Percentiles rank a stretch among this genome's conserved stretches.
Evolutionary conservation across 1,140 invertebrate genomes (phyloP).

Genomic region (Trypoxylus dichotomus): DNA sequence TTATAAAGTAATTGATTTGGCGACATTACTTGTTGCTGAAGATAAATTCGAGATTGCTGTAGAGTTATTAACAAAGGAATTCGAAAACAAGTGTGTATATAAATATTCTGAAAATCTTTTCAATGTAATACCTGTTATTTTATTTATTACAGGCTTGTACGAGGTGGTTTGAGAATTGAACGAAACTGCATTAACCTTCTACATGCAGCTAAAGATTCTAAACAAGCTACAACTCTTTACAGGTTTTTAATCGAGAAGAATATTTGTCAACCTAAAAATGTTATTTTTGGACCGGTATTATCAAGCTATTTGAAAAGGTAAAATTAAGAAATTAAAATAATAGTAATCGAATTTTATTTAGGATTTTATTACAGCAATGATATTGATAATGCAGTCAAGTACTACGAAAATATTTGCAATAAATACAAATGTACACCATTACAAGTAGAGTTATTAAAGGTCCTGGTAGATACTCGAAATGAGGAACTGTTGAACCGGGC

Average conservation of each 20-base stretch:
- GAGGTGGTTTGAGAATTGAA: conserved; percentile 47
- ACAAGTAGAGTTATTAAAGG: conserved; percentile 58
- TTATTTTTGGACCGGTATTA: conserved; percentile 58
- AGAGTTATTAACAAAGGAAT: conserved; percentile 52
- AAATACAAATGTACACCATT: conserved; percentile 59
- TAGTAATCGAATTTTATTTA: too few species aligned
- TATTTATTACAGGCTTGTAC: conserved; percentile 46
- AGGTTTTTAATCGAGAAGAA: conserved; percentile 52
- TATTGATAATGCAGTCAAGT: conserved; percentile 54
- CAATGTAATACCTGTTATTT: conserved; percentile 34
- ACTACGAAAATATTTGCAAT: conserved; percentile 51
- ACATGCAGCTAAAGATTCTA: conserved; percentile 48
- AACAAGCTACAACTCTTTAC: conserved; percentile 54
- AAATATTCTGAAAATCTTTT: not conserved
- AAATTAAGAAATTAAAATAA: conserved; percentile 36
- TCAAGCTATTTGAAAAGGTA: conserved; percentile 54
- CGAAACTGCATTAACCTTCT: conserved; percentile 58
- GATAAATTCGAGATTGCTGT: conserved; percentile 55
- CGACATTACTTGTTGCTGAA: conserved; percentile 56
- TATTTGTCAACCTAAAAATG: conserved; percentile 56
- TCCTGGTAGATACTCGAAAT: conserved; percentile 51
- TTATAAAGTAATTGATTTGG: conserved; percentile 61
- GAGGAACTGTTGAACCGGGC: conserved; percentile 53
- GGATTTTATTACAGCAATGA: conserved; percentile 51
- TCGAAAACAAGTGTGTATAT: conserved; percentile 49